phyloP scores from a whole-genome alignment of 2,888 invertebrate genomes.

The Chrysolina americana region DNA sequence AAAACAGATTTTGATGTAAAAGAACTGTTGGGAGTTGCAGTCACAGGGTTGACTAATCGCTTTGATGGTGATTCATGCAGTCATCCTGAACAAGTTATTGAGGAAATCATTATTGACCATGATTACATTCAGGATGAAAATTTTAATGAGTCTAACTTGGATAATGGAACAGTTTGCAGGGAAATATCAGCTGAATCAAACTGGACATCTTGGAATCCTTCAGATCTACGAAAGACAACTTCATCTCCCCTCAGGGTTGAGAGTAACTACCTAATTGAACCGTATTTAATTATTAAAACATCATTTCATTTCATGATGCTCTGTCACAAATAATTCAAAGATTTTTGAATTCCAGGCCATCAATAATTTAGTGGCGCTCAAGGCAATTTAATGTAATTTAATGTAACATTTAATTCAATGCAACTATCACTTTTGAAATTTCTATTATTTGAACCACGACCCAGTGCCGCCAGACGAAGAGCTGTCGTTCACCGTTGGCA shows the following conservation, averaged over 20 bases:
- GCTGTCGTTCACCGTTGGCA: too few relatives aligned
- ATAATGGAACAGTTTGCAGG: not conserved
- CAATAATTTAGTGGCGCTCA: too few relatives aligned
- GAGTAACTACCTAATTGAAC: not conserved
- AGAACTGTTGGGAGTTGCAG: constrained; percentile 23
- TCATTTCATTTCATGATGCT: too few relatives aligned
- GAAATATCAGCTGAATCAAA: not conserved
- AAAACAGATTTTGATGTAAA: constrained; percentile 16
- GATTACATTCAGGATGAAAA: not conserved
- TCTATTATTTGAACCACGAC: too few relatives aligned
- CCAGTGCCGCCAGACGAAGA: too few relatives aligned
- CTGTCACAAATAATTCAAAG: too few relatives aligned
- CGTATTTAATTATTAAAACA: not conserved
- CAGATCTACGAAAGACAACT: not conserved
- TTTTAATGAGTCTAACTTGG: not conserved
- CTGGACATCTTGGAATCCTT: not conserved
- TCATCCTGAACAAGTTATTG: not conserved
- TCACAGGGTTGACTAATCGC: constrained; percentile 16
- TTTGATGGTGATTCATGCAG: constrained; percentile 6
- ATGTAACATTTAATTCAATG: too few relatives aligned
- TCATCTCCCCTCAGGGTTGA: not conserved
- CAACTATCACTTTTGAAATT: too few relatives aligned
- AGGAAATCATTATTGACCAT: not conserved
- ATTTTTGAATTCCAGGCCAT: too few relatives aligned
- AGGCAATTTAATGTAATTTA: too few relatives aligned